Base-by-base conservation (phyloP, 1,140 invertebrate species). In the Geopemphigus sp. region DNA sequence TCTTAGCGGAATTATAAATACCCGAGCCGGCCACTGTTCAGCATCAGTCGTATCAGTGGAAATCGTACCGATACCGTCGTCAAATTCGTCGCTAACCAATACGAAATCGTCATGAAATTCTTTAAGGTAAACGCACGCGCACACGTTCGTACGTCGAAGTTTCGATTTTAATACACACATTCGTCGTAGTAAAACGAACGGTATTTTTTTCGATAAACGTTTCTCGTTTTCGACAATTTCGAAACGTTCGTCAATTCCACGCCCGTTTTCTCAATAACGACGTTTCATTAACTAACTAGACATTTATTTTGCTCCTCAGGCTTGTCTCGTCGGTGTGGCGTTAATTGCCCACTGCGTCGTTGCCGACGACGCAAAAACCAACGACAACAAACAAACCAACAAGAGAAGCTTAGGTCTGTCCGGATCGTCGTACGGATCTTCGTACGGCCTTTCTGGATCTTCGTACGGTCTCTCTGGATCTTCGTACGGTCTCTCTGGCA, bases 261-360 rank as follows among this genome's bases (percentile, higher is more conserved):
- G 39, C 5, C n/a, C 11, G 39, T 45, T 45, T 45, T 5, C 5
- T 11, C 11, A 45, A 45, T 45, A 45, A 5, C 39, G 39, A 45
- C 39, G 47, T 50, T 12, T 12, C 14, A 11, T 50, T 50, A 45
- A 45, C 39, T 5, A 45, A 45, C 5, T 11, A 45, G 11, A 5
- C 5, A 45, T 45, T 11, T 68, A 12, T 29, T n/a, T 78, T 63
- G 12, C n/a, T 57, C 39, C 24, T 17, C 39, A 78, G 74, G 57
- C 56, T 78, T 61, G 74, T 63, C n/a, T 78, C n/a, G 74, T 78
- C 39, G 74, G 74, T 47, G 63, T 78, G 39, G 74, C 74, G 45
- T 78, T 78, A 63, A 61, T 78, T 12, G 74, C 74, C 11, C 56
- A 78, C 56, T 78, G 74, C 15, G 22, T 78, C 1, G 14, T 54